Percentiles rank a stretch among this genome's conserved stretches.
phyloP scores from a whole-genome alignment of 2,797 vertebrate species.

The Acanthurus lineatus region DNA sequence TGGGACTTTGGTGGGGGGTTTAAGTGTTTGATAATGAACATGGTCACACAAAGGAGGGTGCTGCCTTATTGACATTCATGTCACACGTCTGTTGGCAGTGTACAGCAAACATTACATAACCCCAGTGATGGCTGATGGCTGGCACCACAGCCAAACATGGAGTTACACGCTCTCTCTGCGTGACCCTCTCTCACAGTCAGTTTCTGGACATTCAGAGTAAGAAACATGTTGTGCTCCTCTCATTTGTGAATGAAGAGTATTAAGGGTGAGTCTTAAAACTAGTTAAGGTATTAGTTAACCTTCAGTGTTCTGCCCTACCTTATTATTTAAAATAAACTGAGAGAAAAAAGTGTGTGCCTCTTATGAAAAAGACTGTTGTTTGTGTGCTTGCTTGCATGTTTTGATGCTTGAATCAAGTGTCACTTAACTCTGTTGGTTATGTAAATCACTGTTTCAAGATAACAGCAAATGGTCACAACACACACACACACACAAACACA shows the following conservation, averaged over 20 bases:
- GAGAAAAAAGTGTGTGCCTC: background rate
- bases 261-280: background rate
- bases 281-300: background rate
- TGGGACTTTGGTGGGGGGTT: background rate
- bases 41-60: constrained; percentile 20
- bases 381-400: constrained; percentile 5
- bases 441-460: constrained; percentile 24
- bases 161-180: background rate
- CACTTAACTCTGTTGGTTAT: background rate
- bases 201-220: background rate
- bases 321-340: constrained; percentile 5
- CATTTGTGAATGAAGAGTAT: constrained; percentile 1
- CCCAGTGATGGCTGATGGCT: constrained; percentile 36
- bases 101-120: constrained; percentile 73
- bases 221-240: background rate
- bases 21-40: constrained; percentile 9
- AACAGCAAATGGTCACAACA: constrained; percentile 4
- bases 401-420: constrained; percentile 11
- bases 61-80: constrained; percentile 59
- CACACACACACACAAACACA: background rate
- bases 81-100: constrained; percentile 44
- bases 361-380: background rate
- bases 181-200: background rate
- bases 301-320: background rate
- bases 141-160: constrained; percentile 37